These are phyloP conservation scores for Euglossa dilemma DNA, from an alignment of 1,140 invertebrate genomes.

Conservation along the genomic window DNA sequence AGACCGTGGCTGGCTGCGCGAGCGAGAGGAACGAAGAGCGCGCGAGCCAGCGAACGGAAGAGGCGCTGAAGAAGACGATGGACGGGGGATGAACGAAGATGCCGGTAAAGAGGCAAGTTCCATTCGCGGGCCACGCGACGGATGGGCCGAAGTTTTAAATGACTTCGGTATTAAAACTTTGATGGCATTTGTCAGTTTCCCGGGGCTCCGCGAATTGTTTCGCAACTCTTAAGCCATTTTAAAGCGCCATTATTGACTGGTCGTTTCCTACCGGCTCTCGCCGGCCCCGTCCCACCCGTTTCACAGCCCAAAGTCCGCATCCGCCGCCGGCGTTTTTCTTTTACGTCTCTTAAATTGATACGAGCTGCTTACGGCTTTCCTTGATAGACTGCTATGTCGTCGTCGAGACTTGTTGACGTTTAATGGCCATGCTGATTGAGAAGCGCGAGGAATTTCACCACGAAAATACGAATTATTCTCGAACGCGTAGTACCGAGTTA, in stretches of 20 bases:
- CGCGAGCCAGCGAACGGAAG: background rate
- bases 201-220: constrained; percentile 71
- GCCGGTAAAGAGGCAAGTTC: constrained; percentile 67
- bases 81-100: constrained; percentile 24
- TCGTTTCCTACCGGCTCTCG: constrained; percentile 44
- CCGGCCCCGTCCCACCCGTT: background rate
- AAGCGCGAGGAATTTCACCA: background rate
- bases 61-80: background rate
- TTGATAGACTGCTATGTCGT: background rate
- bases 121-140: constrained; percentile 66
- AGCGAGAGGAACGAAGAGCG: constrained; percentile 22
- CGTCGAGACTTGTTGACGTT: background rate
- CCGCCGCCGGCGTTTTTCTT: background rate
- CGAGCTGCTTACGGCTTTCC: background rate
- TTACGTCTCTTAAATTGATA: background rate
- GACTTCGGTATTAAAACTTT: constrained; percentile 78
- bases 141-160: constrained; percentile 75
- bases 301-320: constrained; percentile 10
- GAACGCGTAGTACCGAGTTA: too few relatives aligned
- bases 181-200: constrained; percentile 78
- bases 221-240: constrained; percentile 73
- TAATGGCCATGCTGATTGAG: background rate
- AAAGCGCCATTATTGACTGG: constrained; percentile 69
- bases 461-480: too few relatives aligned
- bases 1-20: constrained; percentile 46